A percentile compares a stretch with the other conserved stretches of the same genome.
These are phyloP conservation scores for Alectura lathami DNA, from an alignment of 2,113 vertebrate species.

Conservation along the genomic window DNA sequence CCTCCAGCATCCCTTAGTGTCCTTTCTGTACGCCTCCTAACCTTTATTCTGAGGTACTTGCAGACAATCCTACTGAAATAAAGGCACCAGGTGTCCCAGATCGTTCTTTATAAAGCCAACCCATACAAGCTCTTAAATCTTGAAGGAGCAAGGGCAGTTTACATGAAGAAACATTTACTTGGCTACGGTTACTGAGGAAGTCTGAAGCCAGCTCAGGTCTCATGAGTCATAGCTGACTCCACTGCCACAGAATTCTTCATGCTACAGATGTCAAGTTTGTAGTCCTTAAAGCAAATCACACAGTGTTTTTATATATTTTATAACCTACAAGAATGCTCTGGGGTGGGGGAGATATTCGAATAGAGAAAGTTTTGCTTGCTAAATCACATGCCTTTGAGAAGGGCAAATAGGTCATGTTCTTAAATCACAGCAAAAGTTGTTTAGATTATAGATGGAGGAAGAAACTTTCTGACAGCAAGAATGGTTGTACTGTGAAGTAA, in stretches of 20 bases:
- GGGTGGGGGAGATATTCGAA: neutral
- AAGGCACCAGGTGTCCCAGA: neutral
- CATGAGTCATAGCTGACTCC: slow-evolving; percentile 37
- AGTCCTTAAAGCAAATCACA: neutral
- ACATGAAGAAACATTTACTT: slow-evolving; percentile 1
- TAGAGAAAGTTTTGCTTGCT: neutral
- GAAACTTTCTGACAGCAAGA: neutral
- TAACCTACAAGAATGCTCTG: neutral
- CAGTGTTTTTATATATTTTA: neutral
- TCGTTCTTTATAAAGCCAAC: neutral
- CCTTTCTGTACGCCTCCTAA: neutral
- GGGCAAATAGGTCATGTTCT: neutral
- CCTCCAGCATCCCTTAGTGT: neutral
- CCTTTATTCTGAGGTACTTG: neutral
- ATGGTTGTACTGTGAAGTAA: neutral
- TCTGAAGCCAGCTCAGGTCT: neutral
- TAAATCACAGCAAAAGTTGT: neutral
- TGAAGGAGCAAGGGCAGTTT: neutral
- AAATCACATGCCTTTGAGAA: neutral
- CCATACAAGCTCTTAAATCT: neutral
- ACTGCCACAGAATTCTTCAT: slow-evolving; percentile 25
- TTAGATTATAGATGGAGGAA: neutral
- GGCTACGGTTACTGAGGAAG: slow-evolving; percentile 47
- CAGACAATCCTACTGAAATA: neutral
- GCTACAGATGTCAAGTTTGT: neutral